Conservation (phyloP, 2,797 vertebrate genomes). For the Muscicapa comitata region DNA sequence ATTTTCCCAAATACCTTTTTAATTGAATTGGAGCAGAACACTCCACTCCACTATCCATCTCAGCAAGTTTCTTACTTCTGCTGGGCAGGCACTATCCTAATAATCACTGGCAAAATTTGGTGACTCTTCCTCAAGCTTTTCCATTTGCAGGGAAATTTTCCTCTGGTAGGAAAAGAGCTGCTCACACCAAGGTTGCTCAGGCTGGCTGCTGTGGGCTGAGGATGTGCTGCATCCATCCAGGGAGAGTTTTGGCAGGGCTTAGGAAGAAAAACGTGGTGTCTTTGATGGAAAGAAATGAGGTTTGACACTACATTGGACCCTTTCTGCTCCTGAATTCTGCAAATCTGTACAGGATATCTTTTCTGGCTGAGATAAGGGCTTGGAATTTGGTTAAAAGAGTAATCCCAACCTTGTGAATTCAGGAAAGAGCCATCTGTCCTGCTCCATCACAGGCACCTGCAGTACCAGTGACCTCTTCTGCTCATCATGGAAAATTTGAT, state of each 20-base stretch:
- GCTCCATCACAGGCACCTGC: neutral
- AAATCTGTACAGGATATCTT: neutral
- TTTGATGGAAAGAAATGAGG: neutral
- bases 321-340: neutral
- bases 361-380: neutral
- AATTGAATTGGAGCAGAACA: neutral
- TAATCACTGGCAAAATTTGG: neutral
- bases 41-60: neutral
- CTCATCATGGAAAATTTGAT: neutral
- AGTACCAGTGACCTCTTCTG: neutral
- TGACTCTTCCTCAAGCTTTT: neutral
- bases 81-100: neutral
- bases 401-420: neutral
- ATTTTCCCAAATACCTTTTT: conserved; percentile 35
- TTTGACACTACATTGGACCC: neutral
- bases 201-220: neutral
- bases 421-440: neutral
- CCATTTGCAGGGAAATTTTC: neutral
- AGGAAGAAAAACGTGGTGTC: neutral
- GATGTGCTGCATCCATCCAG: neutral
- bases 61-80: neutral
- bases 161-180: neutral
- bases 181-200: neutral
- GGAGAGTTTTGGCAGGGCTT: neutral
- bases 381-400: neutral